Conservation (phyloP, 2,888 invertebrate genomes). For the Melinaea marsaeus region DNA sequence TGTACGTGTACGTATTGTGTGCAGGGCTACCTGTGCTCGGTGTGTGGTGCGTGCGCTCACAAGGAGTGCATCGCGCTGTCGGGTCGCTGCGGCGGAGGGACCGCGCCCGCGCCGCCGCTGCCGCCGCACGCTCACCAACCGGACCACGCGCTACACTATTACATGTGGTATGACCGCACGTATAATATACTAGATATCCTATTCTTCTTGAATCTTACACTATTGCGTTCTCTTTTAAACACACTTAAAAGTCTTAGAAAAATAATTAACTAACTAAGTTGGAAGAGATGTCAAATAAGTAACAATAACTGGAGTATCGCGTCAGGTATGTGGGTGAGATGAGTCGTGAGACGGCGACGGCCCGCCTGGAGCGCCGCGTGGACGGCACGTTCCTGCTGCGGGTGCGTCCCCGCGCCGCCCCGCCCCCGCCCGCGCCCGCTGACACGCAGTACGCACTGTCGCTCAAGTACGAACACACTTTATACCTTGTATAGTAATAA, state of each 20-base stretch:
- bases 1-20: slow-evolving; percentile 27
- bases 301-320: not conserved
- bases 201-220: no score
- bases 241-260: not conserved
- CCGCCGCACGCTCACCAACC: slow-evolving; percentile 75
- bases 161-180: slow-evolving; percentile 74
- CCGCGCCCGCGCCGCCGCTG: slow-evolving; percentile 79
- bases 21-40: slow-evolving; percentile 91
- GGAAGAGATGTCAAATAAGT: not conserved
- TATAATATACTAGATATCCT: no score
- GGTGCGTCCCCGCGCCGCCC: slow-evolving; percentile 80
- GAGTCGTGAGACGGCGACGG: slow-evolving; percentile 88
- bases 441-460: slow-evolving; percentile 90
- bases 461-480: slow-evolving; percentile 80
- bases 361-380: slow-evolving; percentile 85
- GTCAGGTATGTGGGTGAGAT: slow-evolving; percentile 91
- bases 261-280: not conserved
- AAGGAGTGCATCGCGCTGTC: slow-evolving; percentile 92
- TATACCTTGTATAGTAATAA: not conserved
- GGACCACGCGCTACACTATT: slow-evolving; percentile 68
- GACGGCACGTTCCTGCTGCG: slow-evolving; percentile 92
- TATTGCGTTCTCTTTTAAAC: no score
- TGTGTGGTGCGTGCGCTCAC: slow-evolving; percentile 90
- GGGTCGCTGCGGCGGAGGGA: slow-evolving; percentile 83
- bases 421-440: slow-evolving; percentile 35